Evolutionary conservation across 2,797 vertebrate genomes (phyloP).

Genomic region (Chromobotia macracanthus): DNA sequence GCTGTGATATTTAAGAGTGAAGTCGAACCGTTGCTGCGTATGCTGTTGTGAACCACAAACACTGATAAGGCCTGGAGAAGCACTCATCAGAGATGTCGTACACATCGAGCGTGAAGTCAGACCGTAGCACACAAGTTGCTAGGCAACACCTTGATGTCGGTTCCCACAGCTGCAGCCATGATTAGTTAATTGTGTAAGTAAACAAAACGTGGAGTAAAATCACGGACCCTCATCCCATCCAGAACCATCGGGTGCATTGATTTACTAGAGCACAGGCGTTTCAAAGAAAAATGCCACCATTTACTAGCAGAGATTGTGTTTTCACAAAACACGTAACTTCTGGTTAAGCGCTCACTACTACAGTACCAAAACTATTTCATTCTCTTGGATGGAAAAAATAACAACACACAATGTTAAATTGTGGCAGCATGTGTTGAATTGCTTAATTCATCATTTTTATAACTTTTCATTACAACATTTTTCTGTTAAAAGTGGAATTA

Average conservation of each 20-base stretch:
- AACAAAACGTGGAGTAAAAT: constrained; percentile 67
- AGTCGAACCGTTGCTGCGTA: constrained; percentile 15
- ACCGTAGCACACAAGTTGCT: constrained; percentile 73
- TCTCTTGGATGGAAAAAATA: no score
- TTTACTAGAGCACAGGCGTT: no score
- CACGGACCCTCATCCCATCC: not conserved
- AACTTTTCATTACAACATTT: no score
- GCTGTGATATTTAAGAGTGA: constrained; percentile 21
- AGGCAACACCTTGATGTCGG: constrained; percentile 78
- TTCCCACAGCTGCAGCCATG: constrained; percentile 76
- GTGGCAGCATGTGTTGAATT: no score
- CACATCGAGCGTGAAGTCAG: constrained; percentile 62
- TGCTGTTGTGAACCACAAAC: constrained; percentile 18
- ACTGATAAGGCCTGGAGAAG: constrained; percentile 54
- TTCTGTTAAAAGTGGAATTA: no score
- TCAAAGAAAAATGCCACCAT: not conserved
- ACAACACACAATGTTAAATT: no score
- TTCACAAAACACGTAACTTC: no score
- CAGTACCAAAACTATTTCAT: no score
- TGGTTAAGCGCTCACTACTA: no score
- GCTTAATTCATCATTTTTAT: no score
- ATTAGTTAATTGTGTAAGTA: constrained; percentile 78
- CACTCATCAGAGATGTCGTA: constrained; percentile 76
- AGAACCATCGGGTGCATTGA: no score
- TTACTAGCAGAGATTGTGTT: no score